These are phyloP conservation scores for Theretra japonica DNA, from an alignment of 2,888 invertebrate genomes.

Conservation along the genomic window DNA sequence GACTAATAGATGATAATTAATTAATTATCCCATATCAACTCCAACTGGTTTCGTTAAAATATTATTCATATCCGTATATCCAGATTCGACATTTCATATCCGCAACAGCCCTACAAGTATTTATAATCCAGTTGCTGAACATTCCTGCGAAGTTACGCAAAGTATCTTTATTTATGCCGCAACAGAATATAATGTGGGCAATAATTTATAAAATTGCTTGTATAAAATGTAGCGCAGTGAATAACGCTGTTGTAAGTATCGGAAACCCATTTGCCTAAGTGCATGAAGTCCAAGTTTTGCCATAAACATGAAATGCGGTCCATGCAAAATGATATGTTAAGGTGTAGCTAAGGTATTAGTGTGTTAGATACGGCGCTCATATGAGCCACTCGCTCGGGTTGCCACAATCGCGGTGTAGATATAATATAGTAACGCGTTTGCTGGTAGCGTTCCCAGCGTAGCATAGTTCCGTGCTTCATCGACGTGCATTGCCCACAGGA, in stretches of 20 bases:
- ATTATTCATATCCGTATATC: too few relatives aligned
- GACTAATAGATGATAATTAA: too few relatives aligned
- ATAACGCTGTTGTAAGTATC: conserved; percentile 79
- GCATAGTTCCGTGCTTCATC: conserved; percentile 61
- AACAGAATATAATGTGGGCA: conserved; percentile 53
- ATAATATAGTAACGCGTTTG: conserved; percentile 21
- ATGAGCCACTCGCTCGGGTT: conserved; percentile 35
- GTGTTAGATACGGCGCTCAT: conserved; percentile 38
- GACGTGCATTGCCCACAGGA: conserved; percentile 71
- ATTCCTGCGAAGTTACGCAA: conserved; percentile 23
- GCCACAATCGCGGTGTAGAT: conserved; percentile 37
- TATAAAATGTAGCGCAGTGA: conserved; percentile 70
- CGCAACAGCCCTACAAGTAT: neutral
- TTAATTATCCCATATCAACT: too few relatives aligned
- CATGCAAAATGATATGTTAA: conserved; percentile 80
- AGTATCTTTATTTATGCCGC: conserved; percentile 46
- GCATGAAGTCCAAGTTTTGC: conserved; percentile 82
- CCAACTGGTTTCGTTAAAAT: too few relatives aligned
- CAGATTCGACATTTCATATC: too few relatives aligned
- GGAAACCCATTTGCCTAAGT: conserved; percentile 84
- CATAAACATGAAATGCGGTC: conserved; percentile 83
- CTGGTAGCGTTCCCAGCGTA: conserved; percentile 30
- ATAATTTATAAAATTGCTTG: conserved; percentile 71
- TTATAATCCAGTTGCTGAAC: conserved; percentile 20
- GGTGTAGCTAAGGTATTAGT: conserved; percentile 63